Evolutionary conservation across 2,888 invertebrate genomes (phyloP).

Genomic region (Emmelina monodactyla): DNA sequence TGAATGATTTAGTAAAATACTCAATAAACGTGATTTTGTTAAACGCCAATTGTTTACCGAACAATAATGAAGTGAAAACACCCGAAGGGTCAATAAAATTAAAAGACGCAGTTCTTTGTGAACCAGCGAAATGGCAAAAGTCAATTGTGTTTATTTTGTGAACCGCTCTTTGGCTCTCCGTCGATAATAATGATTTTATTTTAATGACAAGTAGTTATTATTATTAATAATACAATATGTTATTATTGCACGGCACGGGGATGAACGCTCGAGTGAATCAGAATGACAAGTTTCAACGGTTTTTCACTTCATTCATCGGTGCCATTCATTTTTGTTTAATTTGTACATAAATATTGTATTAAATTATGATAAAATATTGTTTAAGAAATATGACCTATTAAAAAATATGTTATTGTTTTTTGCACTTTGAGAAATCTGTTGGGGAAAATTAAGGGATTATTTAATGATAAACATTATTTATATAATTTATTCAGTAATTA

Average conservation of each 20-base stretch:
- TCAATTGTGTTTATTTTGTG: conserved; percentile 49
- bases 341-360: too few species aligned
- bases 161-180: conserved; percentile 28
- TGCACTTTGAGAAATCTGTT: too few species aligned
- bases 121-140: conserved; percentile 56
- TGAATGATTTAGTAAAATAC: too few species aligned
- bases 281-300: conserved; percentile 50
- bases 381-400: too few species aligned
- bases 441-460: too few species aligned
- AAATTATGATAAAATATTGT: too few species aligned
- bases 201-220: conserved; percentile 48
- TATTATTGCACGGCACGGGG: conserved; percentile 51
- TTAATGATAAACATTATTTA: background rate
- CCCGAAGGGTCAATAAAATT: conserved; percentile 51
- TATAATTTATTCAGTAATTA: too few species aligned
- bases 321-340: too few species aligned
- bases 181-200: conserved; percentile 37
- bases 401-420: too few species aligned
- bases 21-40: background rate
- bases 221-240: conserved; percentile 49
- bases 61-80: conserved; percentile 41
- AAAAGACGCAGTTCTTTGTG: conserved; percentile 52
- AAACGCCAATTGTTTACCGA: conserved; percentile 8
- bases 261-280: conserved; percentile 53
- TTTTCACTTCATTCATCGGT: too few species aligned